These are phyloP conservation scores for Carapus acus DNA, from an alignment of 2,797 vertebrate species.

Conservation along the genomic window DNA sequence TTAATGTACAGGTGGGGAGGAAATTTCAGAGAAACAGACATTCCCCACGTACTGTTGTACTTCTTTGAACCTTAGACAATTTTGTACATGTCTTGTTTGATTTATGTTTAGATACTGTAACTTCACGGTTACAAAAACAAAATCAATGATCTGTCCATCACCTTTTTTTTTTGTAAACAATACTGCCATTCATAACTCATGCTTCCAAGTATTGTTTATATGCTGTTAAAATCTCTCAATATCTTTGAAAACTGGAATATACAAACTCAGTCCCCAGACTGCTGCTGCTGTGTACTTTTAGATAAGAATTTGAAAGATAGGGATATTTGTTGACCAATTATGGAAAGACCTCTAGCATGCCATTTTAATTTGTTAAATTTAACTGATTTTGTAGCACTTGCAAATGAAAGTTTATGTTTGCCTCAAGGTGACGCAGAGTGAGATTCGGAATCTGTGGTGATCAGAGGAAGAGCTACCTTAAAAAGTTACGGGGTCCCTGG, in stretches of 20 bases:
- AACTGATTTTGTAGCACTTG: slow-evolving; percentile 50
- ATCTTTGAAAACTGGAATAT: slow-evolving; percentile 47
- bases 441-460: slow-evolving; percentile 16
- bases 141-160: slow-evolving; percentile 30
- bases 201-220: slow-evolving; percentile 46
- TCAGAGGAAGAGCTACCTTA: slow-evolving; percentile 34
- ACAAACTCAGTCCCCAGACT: slow-evolving; percentile 23
- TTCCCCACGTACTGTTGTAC: slow-evolving; percentile 40
- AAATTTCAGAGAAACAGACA: slow-evolving; percentile 31
- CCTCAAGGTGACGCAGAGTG: slow-evolving; percentile 33
- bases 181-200: slow-evolving; percentile 56
- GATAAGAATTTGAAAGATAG: slow-evolving; percentile 23
- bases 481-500: slow-evolving; percentile 21
- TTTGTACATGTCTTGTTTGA: slow-evolving; percentile 43
- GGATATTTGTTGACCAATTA: slow-evolving; percentile 25
- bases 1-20: slow-evolving; percentile 49
- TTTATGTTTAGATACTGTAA: slow-evolving; percentile 53
- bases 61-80: slow-evolving; percentile 42
- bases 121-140: slow-evolving; percentile 37
- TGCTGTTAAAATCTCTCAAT: slow-evolving; percentile 38
- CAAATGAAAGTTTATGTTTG: slow-evolving; percentile 34
- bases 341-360: slow-evolving; percentile 16
- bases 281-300: slow-evolving; percentile 43
- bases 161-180: slow-evolving; percentile 25
- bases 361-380: slow-evolving; percentile 20